phyloP scores from a whole-genome alignment of 2,113 vertebrate genomes.

The Acinonyx jubatus region DNA sequence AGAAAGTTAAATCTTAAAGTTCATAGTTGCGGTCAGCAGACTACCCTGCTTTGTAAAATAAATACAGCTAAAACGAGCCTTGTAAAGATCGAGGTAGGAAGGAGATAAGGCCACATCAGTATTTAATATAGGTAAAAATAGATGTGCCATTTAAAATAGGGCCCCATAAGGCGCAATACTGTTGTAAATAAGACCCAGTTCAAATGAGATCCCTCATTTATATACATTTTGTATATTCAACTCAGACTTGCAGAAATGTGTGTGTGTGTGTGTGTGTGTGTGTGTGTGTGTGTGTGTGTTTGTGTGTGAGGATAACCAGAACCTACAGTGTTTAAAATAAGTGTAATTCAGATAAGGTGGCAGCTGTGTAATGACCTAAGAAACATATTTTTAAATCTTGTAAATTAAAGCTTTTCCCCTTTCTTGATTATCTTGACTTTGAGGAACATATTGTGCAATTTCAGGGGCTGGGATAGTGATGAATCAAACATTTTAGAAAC shows the following conservation, averaged over 20 bases:
- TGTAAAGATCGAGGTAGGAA: neutral
- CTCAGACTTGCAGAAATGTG: neutral
- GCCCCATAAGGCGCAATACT: neutral
- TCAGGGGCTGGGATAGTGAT: slow-evolving; percentile 38
- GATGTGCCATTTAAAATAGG: neutral
- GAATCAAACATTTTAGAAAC: slow-evolving; percentile 70
- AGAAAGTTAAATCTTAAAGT: slow-evolving; percentile 53
- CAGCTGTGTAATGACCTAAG: slow-evolving; percentile 48
- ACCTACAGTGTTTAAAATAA: slow-evolving; percentile 35
- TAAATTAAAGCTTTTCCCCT: slow-evolving; percentile 43
- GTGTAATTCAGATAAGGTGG: slow-evolving; percentile 56
- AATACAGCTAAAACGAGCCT: slow-evolving; percentile 15
- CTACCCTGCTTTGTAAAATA: slow-evolving; percentile 51
- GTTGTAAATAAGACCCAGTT: neutral
- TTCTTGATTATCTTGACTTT: slow-evolving; percentile 59
- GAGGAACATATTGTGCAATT: slow-evolving; percentile 59
- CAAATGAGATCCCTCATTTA: neutral
- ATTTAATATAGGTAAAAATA: slow-evolving; percentile 49
- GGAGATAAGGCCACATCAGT: neutral
- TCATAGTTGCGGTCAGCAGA: slow-evolving; percentile 10
- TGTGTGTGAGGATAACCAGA: slow-evolving; percentile 30
- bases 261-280: neutral
- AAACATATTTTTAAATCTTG: slow-evolving; percentile 14
- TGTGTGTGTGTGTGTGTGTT: neutral
- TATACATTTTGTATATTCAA: slow-evolving; percentile 18